A percentile compares a stretch with the other conserved stretches of the same genome.
phyloP scores from a whole-genome alignment of 2,113 vertebrate genomes.

The Ciconia boyciana region DNA sequence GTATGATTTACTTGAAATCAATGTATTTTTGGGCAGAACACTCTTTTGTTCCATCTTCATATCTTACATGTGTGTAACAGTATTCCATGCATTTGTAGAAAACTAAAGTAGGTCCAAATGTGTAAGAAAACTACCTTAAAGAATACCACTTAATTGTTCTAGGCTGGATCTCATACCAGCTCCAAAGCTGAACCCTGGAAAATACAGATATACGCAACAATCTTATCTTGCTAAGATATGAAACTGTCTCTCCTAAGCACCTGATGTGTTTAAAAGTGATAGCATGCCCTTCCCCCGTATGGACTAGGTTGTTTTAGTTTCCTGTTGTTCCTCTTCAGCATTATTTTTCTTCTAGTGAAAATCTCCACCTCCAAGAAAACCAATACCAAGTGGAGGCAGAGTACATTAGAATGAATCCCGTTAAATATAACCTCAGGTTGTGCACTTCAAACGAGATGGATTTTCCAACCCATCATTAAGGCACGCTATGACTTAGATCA shows the following conservation, averaged over 20 bases:
- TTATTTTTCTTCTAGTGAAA: not conserved
- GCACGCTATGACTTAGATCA: conserved; percentile 30
- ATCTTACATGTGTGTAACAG: fast-evolving
- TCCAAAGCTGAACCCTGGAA: not conserved
- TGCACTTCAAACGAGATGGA: not conserved
- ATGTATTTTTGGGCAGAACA: not conserved
- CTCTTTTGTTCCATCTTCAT: not conserved
- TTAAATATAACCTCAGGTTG: conserved; percentile 40
- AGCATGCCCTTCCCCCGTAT: not conserved
- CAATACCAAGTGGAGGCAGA: not conserved
- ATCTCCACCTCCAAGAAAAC: not conserved
- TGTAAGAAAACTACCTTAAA: not conserved
- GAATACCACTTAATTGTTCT: not conserved
- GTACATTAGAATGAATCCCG: not conserved
- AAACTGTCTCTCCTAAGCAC: not conserved
- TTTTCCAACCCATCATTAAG: conserved; percentile 30
- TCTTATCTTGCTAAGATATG: not conserved
- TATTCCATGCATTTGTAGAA: not conserved
- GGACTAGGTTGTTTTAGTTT: not conserved
- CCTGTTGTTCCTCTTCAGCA: not conserved
- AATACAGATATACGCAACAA: not conserved
- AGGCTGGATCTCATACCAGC: not conserved
- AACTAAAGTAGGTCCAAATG: not conserved
- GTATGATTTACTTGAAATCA: not conserved
- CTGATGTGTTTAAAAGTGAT: not conserved